Percentiles rank a stretch among this genome's conserved stretches.
Conservation (phyloP, 2,113 vertebrate genomes). For the Crotalus helleri region DNA sequence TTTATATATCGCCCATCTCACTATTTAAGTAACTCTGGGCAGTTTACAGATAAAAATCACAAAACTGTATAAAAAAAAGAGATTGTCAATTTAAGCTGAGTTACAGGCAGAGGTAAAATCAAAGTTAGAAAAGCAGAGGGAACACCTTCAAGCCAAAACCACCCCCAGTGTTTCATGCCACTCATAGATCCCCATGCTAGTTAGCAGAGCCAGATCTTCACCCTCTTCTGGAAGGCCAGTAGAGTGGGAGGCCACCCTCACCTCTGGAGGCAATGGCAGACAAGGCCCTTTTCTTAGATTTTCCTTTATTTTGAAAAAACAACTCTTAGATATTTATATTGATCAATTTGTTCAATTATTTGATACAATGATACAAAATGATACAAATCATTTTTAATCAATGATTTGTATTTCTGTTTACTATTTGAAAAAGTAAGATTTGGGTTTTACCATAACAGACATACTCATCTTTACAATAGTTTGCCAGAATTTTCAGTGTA, state of each 20-base stretch:
- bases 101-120: background rate
- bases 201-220: background rate
- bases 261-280: background rate
- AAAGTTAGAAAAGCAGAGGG: background rate
- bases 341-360: background rate
- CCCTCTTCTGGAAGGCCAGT: background rate
- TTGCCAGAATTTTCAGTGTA: background rate
- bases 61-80: background rate
- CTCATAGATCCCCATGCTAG: background rate
- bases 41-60: background rate
- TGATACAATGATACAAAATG: too few species aligned
- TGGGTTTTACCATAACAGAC: background rate
- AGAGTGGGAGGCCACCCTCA: background rate
- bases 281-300: background rate
- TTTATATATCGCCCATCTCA: background rate
- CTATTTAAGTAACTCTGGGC: background rate
- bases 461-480: background rate
- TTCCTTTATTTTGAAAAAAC: background rate
- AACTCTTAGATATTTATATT: background rate
- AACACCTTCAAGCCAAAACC: background rate
- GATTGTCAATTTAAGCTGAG: background rate
- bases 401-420: background rate
- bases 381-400: background rate
- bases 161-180: background rate
- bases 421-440: background rate